Base-by-base conservation (phyloP, 2,888 invertebrate genomes). In the Mythimna vitellina region DNA sequence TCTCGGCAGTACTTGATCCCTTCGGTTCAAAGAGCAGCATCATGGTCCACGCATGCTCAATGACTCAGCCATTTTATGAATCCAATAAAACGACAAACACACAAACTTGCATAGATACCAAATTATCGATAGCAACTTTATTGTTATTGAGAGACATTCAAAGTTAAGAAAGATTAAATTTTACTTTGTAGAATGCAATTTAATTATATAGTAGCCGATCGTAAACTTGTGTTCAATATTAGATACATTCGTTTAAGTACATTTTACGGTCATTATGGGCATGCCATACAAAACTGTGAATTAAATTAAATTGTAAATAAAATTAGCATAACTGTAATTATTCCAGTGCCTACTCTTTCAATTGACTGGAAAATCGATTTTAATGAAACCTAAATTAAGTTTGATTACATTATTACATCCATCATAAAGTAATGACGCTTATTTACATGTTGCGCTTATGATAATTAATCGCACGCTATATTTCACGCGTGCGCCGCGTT, bases 401-500 rank as follows among this genome's bases (percentile, higher is more conserved):
- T 7, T 25, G 61, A 67, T 65, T 57, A 61, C 8, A 76, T 70
- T 32, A 38, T 53, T n/a, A 29, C 49, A 64, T 65, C 38, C 61
- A 66, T 29, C 17, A 20, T 60, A 14, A 54, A 69, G 79, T 71
- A 70, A 74, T 67, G 57, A 25, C 20, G 20, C 12, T 54, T 29
- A 61, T 78, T 77, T 63, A 22, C 65, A 56, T 42, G 62, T 22
- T 9, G 35, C 35, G 35, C 49, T 65, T 62, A 70, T 46, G 25
- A 60, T 61, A 54, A 69, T 73, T 58, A 65, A 32, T 10, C 35
- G 66, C 70, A 79, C 65, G 73, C 57, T 22, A 76, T 51, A n/a
- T 71, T 64, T 3, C 49, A 32, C 32, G 5, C 49, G 42, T 65
- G 65, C 62, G 73, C 78, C 81, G 82, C 89, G 89, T 89, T 89